phyloP scores from a whole-genome alignment of 1,140 invertebrate species.

The Aethina tumida region DNA sequence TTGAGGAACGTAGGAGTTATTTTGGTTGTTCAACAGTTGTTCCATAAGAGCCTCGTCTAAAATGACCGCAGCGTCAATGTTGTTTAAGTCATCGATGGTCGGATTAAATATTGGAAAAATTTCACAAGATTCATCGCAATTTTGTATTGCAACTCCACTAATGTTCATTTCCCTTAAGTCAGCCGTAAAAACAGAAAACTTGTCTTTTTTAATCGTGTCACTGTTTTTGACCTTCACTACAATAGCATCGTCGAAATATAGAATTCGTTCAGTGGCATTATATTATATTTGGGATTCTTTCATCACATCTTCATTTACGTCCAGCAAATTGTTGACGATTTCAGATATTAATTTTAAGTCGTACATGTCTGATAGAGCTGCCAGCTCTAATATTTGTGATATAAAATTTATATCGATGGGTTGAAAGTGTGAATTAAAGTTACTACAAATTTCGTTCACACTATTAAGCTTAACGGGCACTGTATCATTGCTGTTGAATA shows the following conservation, averaged over 20 bases:
- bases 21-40: too few species aligned
- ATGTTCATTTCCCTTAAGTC: slow-evolving; percentile 1
- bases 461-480: too few species aligned
- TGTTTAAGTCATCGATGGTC: not conserved
- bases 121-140: slow-evolving; percentile 5
- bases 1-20: too few species aligned
- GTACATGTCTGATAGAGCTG: not conserved
- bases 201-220: slow-evolving; percentile 2
- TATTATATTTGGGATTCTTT: slow-evolving; percentile 2
- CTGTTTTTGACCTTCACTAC: slow-evolving; percentile 5
- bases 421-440: slow-evolving; percentile 5
- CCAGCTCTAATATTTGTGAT: slow-evolving; percentile 1
- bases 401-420: slow-evolving; percentile 2
- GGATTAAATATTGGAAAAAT: not conserved
- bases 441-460: too few species aligned
- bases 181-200: too few species aligned
- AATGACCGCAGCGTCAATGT: not conserved
- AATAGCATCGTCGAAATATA: slow-evolving; percentile 3
- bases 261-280: slow-evolving; percentile 8
- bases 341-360: slow-evolving; percentile 1
- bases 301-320: slow-evolving; percentile 5
- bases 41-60: not conserved
- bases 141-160: slow-evolving; percentile 3
- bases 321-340: slow-evolving; percentile 4
- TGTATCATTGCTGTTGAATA: too few species aligned